Evolutionary conservation across 2,888 invertebrate genomes (phyloP).

Genomic region (Pharmacophagus antenor): DNA sequence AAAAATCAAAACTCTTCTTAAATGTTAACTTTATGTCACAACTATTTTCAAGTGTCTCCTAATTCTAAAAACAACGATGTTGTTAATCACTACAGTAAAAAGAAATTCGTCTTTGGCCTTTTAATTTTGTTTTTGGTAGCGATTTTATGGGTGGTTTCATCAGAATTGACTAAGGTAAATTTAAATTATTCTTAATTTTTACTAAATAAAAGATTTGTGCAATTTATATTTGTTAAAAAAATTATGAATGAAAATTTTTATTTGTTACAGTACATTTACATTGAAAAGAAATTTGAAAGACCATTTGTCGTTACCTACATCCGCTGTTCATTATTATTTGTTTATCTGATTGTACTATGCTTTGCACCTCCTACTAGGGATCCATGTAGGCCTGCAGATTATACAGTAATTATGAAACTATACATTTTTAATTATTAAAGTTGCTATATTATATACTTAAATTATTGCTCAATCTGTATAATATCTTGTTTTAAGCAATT

Average conservation of each 20-base stretch:
- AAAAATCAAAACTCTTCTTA: slow-evolving; percentile 47
- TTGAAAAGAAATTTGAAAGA: slow-evolving; percentile 91
- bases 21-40: slow-evolving; percentile 78
- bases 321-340: slow-evolving; percentile 95
- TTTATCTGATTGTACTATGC: slow-evolving; percentile 94
- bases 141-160: slow-evolving; percentile 97
- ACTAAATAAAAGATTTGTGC: not conserved
- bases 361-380: slow-evolving; percentile 95
- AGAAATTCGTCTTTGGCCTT: slow-evolving; percentile 88
- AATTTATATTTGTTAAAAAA: not conserved
- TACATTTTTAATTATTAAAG: not conserved
- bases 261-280: slow-evolving; percentile 87
- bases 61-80: slow-evolving; percentile 68
- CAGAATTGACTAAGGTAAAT: slow-evolving; percentile 94
- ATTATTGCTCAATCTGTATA: not conserved
- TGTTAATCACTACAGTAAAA: slow-evolving; percentile 58
- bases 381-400: slow-evolving; percentile 87
- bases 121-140: slow-evolving; percentile 94
- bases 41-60: slow-evolving; percentile 67
- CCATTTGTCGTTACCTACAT: slow-evolving; percentile 98
- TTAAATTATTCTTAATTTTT: not conserved
- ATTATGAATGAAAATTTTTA: slow-evolving; percentile 2
- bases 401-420: slow-evolving; percentile 80
- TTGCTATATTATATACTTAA: not conserved
- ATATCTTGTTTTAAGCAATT: slow-evolving; percentile 58